phyloP scores from a whole-genome alignment of 2,113 vertebrate genomes.

The Daubentonia madagascariensis region DNA sequence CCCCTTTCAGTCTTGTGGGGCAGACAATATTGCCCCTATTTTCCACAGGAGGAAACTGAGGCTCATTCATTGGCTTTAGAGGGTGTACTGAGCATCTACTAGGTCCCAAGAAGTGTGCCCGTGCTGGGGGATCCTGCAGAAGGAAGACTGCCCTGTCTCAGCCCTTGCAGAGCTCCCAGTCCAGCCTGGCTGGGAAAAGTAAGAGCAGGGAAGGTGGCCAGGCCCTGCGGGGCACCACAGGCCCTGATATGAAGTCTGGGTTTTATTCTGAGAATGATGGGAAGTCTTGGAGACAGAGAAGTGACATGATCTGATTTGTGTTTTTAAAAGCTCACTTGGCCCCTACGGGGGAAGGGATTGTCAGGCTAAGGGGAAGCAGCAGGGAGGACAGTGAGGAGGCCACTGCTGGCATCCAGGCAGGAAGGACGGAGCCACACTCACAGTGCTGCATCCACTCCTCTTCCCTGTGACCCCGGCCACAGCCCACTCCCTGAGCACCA shows the following conservation, averaged over 20 bases:
- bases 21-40: neutral
- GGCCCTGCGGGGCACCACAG: neutral
- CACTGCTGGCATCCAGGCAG: neutral
- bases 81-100: neutral
- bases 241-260: neutral
- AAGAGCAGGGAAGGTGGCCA: neutral
- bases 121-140: neutral
- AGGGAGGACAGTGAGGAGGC: neutral
- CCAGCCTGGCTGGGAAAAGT: neutral
- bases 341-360: neutral
- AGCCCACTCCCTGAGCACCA: neutral
- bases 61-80: neutral
- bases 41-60: neutral
- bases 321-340: neutral
- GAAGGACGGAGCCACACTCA: neutral
- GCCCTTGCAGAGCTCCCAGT: neutral
- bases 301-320: neutral
- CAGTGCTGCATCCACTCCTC: neutral
- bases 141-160: neutral
- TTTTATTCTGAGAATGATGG: neutral
- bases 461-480: neutral
- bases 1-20: accelerated
- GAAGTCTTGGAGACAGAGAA: neutral
- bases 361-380: neutral
- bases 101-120: neutral